These are phyloP conservation scores for Mareca strepera DNA, from an alignment of 2,797 vertebrate genomes.

Conservation along the genomic window DNA sequence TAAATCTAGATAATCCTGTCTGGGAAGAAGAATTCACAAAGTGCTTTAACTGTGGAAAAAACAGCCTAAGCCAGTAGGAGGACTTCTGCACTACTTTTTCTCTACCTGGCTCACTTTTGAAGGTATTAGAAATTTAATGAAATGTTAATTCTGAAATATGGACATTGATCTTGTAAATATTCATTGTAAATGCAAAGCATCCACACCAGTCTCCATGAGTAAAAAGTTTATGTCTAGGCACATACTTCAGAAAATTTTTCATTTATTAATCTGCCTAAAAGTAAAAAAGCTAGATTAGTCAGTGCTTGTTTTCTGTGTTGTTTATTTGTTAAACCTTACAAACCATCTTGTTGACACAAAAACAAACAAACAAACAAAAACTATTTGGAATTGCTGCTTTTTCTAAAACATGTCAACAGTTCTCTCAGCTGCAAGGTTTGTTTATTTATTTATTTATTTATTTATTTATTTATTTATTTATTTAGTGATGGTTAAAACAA, in stretches of 20 bases:
- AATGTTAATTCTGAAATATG: not conserved
- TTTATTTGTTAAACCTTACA: not conserved
- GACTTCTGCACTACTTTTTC: not conserved
- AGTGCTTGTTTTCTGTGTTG: not conserved
- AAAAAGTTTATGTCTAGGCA: not conserved
- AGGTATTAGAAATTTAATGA: not conserved
- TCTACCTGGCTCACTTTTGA: not conserved
- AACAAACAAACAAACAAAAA: no score
- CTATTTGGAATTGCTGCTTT: not conserved
- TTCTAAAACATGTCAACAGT: not conserved
- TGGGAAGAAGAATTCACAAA: not conserved
- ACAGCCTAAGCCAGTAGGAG: not conserved
- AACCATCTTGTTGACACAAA: not conserved
- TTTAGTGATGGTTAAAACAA: not conserved
- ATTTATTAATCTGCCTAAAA: not conserved
- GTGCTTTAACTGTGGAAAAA: not conserved
- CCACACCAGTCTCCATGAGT: not conserved
- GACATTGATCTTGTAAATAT: not conserved
- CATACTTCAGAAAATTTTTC: not conserved
- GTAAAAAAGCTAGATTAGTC: not conserved
- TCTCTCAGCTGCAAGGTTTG: not conserved
- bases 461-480: not conserved
- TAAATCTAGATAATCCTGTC: not conserved
- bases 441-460: not conserved
- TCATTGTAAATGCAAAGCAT: not conserved